phyloP scores from a whole-genome alignment of 2,888 invertebrate genomes.

The Pyralis farinalis region DNA sequence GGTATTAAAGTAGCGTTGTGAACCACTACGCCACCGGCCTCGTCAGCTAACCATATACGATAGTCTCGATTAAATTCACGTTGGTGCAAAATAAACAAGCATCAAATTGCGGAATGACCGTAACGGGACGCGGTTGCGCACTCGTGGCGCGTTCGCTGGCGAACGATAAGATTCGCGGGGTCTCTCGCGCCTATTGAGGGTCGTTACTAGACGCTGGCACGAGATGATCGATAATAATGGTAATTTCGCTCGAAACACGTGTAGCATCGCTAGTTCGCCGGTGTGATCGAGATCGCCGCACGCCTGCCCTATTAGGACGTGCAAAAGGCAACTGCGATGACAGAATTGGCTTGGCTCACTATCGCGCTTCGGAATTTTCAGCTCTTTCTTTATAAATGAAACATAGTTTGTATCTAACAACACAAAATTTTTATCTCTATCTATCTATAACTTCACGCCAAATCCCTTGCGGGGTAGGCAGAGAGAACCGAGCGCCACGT shows the following conservation, averaged over 20 bases:
- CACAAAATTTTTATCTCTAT: too few species aligned
- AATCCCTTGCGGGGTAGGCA: too few species aligned
- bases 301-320: slow-evolving; percentile 68
- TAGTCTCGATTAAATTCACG: slow-evolving; percentile 12
- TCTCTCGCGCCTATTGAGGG: slow-evolving; percentile 64
- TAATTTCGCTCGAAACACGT: slow-evolving; percentile 74
- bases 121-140: slow-evolving; percentile 37
- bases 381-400: slow-evolving; percentile 12
- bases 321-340: slow-evolving; percentile 53
- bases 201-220: slow-evolving; percentile 71
- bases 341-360: slow-evolving; percentile 44
- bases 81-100: slow-evolving; percentile 47
- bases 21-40: too few species aligned
- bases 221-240: slow-evolving; percentile 81
- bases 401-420: not conserved
- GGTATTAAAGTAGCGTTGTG: too few species aligned
- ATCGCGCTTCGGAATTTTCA: slow-evolving; percentile 23
- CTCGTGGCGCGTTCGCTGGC: slow-evolving; percentile 4
- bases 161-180: slow-evolving; percentile 32
- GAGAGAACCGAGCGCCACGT: too few species aligned
- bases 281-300: slow-evolving; percentile 58
- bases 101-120: slow-evolving; percentile 44
- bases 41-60: slow-evolving; percentile 22
- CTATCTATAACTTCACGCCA: too few species aligned
- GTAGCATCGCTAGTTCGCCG: slow-evolving; percentile 65